Evolutionary conservation across 2,797 vertebrate species (phyloP).

Genomic region (Anniella stebbinsi): DNA sequence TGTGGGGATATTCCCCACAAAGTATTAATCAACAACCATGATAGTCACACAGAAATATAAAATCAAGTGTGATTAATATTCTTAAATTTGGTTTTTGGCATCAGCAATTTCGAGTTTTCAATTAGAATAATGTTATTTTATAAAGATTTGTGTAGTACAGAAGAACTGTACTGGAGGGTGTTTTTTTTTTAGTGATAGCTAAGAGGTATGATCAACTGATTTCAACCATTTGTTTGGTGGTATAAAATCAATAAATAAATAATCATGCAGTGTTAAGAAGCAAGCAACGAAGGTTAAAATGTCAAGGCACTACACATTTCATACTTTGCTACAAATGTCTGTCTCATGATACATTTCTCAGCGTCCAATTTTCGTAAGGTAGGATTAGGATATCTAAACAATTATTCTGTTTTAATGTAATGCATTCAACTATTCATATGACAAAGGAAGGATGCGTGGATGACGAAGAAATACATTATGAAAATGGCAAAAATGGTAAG

Average conservation of each 20-base stretch:
- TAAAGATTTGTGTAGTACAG: conserved; percentile 17
- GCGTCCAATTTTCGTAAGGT: conserved; percentile 49
- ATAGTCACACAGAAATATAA: neutral
- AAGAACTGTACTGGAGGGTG: neutral
- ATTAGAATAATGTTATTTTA: conserved; percentile 32
- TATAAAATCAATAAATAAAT: conserved; percentile 17
- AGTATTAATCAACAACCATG: neutral
- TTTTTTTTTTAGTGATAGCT: conserved; percentile 57
- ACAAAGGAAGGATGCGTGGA: conserved; percentile 59
- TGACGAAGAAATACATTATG: conserved; percentile 64
- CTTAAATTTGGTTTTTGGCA: neutral
- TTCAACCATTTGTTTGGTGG: neutral
- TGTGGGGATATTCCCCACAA: conserved; percentile 9
- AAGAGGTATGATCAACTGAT: conserved; percentile 76
- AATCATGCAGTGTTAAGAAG: conserved; percentile 71
- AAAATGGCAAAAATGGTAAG: conserved; percentile 67
- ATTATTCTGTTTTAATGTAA: conserved; percentile 64
- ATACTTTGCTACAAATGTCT: conserved; percentile 80
- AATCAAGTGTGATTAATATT: neutral
- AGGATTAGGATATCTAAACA: conserved; percentile 41
- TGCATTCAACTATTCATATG: conserved; percentile 63
- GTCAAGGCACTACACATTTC: conserved; percentile 70
- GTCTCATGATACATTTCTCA: conserved; percentile 44
- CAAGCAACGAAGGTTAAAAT: conserved; percentile 68
- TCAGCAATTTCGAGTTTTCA: conserved; percentile 30